Conservation (phyloP, 2,113 vertebrate genomes). For the Zosterops pallidus region DNA sequence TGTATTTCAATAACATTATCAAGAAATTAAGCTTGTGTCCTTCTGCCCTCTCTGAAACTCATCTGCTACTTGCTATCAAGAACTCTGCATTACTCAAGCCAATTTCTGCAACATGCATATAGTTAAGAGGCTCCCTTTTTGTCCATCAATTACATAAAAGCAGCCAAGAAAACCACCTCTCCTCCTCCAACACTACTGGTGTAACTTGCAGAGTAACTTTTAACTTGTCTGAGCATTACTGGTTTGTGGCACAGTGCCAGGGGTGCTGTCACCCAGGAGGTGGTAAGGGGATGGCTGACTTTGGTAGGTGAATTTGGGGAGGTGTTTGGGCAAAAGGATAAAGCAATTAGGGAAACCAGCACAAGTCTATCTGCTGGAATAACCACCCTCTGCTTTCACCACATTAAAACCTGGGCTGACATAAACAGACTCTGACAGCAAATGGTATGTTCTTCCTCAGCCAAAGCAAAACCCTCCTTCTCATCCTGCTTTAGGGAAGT, state of each 20-base stretch:
- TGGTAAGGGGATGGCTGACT: not conserved
- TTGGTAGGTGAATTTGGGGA: not conserved
- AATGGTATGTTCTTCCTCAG: not conserved
- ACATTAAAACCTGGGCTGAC: not conserved
- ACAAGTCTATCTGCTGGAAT: not conserved
- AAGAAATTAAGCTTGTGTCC: not conserved
- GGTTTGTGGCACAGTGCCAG: not conserved
- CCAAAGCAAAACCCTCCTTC: not conserved
- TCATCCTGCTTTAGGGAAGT: not conserved
- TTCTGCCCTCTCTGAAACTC: not conserved
- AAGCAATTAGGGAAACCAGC: not conserved
- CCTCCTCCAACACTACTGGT: not conserved
- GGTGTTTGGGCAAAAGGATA: not conserved
- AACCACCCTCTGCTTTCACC: not conserved
- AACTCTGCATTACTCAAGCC: not conserved
- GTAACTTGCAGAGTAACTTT: not conserved
- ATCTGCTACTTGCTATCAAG: not conserved
- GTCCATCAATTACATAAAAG: not conserved
- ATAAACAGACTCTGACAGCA: not conserved
- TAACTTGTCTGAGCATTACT: not conserved
- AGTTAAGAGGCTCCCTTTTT: not conserved
- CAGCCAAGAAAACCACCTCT: not conserved
- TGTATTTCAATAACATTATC: not conserved
- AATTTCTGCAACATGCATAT: not conserved
- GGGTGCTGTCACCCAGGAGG: not conserved